These are phyloP conservation scores for Scolopax mira DNA, from an alignment of 2,113 vertebrate genomes.

Conservation along the genomic window DNA sequence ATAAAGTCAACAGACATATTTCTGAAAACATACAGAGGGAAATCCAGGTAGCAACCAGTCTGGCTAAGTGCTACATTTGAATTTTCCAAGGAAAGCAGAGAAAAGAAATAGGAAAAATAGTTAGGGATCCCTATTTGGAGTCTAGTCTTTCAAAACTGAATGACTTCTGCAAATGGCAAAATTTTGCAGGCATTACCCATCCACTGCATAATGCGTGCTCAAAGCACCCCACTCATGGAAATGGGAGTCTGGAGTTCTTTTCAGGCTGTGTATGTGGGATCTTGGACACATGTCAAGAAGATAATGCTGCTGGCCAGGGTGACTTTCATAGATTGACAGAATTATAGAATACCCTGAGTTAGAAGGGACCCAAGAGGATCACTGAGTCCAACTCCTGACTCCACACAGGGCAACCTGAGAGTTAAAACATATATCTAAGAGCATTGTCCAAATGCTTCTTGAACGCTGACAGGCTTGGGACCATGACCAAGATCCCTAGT, in stretches of 20 bases:
- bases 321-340: not conserved
- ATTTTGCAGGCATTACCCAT: too few species aligned
- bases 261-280: not conserved
- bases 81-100: not conserved
- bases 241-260: not conserved
- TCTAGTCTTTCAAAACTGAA: not conserved
- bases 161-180: not conserved
- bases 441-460: not conserved
- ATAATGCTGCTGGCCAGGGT: not conserved
- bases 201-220: not conserved
- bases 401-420: not conserved
- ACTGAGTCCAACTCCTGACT: not conserved
- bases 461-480: not conserved
- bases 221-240: not conserved
- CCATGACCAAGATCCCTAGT: not conserved
- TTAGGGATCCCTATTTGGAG: not conserved
- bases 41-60: not conserved
- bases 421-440: not conserved
- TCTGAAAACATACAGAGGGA: not conserved
- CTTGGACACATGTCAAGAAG: not conserved
- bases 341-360: not conserved
- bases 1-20: not conserved
- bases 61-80: not conserved
- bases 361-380: not conserved
- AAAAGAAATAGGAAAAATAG: not conserved